These are phyloP conservation scores for Apoda limacodes DNA, from an alignment of 2,888 invertebrate genomes.

Conservation along the genomic window DNA sequence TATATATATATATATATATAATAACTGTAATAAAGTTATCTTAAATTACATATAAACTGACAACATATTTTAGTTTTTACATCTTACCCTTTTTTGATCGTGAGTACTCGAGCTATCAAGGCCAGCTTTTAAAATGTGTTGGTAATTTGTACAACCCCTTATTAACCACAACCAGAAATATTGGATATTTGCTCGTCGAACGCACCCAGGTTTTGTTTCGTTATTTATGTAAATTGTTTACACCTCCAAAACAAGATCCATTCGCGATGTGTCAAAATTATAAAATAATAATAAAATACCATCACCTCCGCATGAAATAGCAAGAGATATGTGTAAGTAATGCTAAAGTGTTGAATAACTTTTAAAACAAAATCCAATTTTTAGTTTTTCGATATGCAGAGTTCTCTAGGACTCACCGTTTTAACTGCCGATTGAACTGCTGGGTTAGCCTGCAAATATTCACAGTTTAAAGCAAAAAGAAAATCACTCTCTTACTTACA, in stretches of 20 bases:
- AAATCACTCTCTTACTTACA: conserved; percentile 37
- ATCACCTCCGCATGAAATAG: too few species aligned
- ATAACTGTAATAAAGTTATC: neutral
- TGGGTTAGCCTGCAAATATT: conserved; percentile 88
- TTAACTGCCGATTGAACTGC: conserved; percentile 94
- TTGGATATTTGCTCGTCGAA: too few species aligned
- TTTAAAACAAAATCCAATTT: conserved; percentile 11
- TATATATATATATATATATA: neutral
- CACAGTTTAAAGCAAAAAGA: conserved; percentile 52
- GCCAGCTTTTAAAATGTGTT: too few species aligned
- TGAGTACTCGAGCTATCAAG: too few species aligned
- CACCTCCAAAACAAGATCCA: conserved; percentile 19
- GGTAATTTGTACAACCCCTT: too few species aligned
- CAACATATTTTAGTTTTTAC: too few species aligned
- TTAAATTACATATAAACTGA: neutral
- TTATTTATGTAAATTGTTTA: conserved; percentile 6
- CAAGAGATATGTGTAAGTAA: too few species aligned
- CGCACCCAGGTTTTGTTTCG: conserved; percentile 4
- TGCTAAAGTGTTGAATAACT: conserved; percentile 21
- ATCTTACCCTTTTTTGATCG: too few species aligned
- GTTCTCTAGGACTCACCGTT: conserved; percentile 78
- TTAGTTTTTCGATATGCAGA: conserved; percentile 13
- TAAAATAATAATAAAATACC: too few species aligned
- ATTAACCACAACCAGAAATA: too few species aligned
- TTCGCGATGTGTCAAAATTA: conserved; percentile 35